phyloP scores from a whole-genome alignment of 2,888 invertebrate species.

The Sminthurinus aureus region DNA sequence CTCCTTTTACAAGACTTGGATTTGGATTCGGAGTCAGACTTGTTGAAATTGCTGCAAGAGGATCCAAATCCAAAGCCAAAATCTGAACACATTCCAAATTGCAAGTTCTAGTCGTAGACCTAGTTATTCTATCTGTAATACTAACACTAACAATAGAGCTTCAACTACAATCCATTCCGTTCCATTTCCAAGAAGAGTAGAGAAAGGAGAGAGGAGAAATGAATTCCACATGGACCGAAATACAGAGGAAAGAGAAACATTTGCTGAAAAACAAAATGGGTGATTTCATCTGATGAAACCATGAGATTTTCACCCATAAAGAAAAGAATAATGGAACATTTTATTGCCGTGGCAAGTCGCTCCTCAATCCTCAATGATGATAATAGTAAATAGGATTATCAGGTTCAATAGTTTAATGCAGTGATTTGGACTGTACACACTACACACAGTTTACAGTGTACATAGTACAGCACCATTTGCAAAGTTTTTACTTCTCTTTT shows the following conservation, averaged over 20 bases:
- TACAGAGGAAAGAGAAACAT: not conserved
- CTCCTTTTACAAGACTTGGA: not conserved
- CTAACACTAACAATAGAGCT: no score
- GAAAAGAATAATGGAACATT: constrained; percentile 47
- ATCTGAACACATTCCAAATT: constrained; percentile 20
- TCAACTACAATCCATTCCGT: not conserved
- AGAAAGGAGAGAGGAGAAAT: not conserved
- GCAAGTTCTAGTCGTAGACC: no score
- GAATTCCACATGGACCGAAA: not conserved
- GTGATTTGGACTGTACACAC: constrained; percentile 19
- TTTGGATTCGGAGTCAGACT: not conserved
- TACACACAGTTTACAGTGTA: no score
- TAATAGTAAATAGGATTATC: constrained; percentile 29
- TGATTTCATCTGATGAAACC: constrained; percentile 42
- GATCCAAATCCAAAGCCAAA: constrained; percentile 5
- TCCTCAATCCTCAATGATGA: not conserved
- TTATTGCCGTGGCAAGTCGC: constrained; percentile 42
- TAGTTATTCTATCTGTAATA: no score
- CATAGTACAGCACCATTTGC: not conserved
- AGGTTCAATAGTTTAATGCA: constrained; percentile 29
- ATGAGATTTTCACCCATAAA: constrained; percentile 48
- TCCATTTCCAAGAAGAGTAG: not conserved
- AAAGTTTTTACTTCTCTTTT: constrained; percentile 2
- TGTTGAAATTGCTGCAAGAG: not conserved
- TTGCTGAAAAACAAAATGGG: constrained; percentile 31